Base-by-base conservation (phyloP, 2,797 vertebrate genomes). In the Novumbra hubbsi region DNA sequence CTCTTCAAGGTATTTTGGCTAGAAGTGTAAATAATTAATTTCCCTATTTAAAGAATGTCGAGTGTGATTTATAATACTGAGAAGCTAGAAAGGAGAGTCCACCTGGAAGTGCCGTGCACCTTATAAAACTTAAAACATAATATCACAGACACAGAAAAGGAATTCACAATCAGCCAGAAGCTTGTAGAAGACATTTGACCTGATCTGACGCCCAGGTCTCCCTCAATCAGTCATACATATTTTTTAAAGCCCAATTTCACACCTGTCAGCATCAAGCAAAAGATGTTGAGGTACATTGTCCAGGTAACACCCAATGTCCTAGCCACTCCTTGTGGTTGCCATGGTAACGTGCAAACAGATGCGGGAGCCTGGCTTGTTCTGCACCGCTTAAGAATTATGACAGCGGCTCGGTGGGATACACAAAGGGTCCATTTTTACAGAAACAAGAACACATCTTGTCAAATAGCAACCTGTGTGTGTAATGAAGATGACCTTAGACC, bases 1-100 rank as follows among this genome's bases (percentile, higher is more conserved):
- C 82, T 88, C 80, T 91, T 88, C 84, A 80, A 91, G 91, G 86
- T 90, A 89, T 93, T 92, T 90, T 92, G 86, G 85, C 89, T 89
- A 89, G 79, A 86, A 86, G 84, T 91, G 88, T 93, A 91, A 93
- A 93, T 93, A 92, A 93, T 93, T 92, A 90, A 93, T 92, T 91
- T 88, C 85, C 88, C 88, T 88, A 93, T 93, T 93, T 93, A 92
- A 91, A 89, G 89, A 86, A 83, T 72, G 87, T 87, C 90, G 89
- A 87, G 86, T 91, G 89, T 92, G 90, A 93, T 93, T 92, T 93
- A 92, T 91, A 86, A 89, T 82, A 77, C 76, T 4, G 66, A 77
- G 69, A 79, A 85, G 76, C 76, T 76, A 76, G 81, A n/a, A 60
- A 82, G 84, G 86, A 84, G 83, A 88, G 83, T 83, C 41, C 2